Evolutionary conservation across 2,113 vertebrate species (phyloP).

Genomic region (Epinephelus lanceolatus): DNA sequence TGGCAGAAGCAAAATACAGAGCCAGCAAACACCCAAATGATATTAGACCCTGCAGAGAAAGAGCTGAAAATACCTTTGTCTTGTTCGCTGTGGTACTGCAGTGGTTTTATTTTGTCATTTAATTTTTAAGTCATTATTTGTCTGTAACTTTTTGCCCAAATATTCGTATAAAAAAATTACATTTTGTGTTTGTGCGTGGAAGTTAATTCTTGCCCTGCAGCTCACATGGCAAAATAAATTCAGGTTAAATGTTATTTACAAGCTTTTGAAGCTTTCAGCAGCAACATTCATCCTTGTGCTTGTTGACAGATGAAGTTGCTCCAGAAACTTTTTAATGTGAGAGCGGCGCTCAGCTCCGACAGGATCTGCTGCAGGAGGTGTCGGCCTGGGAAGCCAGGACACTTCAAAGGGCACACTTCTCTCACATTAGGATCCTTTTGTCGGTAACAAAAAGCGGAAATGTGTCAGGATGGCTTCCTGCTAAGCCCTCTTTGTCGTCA

Average conservation of each 20-base stretch:
- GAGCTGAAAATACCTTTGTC: too few relatives aligned
- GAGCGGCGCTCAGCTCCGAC: neutral
- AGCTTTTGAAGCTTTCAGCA: neutral
- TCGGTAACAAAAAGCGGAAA: constrained; percentile 1
- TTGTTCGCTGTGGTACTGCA: too few relatives aligned
- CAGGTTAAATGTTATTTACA: too few relatives aligned
- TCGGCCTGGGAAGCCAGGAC: constrained; percentile 13
- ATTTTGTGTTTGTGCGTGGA: neutral
- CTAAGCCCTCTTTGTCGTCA: neutral
- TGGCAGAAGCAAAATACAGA: too few relatives aligned
- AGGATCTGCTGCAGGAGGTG: constrained; percentile 28
- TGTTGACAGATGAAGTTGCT: neutral
- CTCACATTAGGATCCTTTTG: constrained; percentile 48
- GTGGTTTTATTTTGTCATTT: too few relatives aligned
- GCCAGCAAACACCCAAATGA: too few relatives aligned
- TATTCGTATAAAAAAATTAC: neutral
- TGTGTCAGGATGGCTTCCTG: constrained; percentile 26
- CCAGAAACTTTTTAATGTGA: too few relatives aligned
- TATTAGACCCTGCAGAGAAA: too few relatives aligned
- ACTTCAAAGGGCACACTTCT: constrained; percentile 74
- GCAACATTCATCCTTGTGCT: neutral
- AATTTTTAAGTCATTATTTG: too few relatives aligned
- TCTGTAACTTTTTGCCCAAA: too few relatives aligned
- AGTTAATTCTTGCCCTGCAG: neutral
- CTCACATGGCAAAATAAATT: neutral